Evolutionary conservation across 2,888 invertebrate species (phyloP).

Genomic region (Galerucella pusilla): DNA sequence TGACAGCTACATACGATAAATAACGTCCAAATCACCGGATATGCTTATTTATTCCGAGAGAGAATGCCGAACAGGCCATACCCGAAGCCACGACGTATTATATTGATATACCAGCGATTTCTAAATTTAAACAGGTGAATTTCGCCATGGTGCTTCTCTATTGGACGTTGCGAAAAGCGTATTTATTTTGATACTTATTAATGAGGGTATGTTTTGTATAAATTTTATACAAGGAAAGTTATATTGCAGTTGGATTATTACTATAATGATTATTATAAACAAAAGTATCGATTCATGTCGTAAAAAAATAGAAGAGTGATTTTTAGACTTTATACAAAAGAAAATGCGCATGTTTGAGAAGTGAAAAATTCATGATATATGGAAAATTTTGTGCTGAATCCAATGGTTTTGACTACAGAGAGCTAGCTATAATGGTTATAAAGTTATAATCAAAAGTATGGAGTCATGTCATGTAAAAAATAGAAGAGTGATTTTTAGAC

Average conservation of each 20-base stretch:
- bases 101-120: constrained; percentile 51
- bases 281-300: too few relatives aligned
- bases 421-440: too few relatives aligned
- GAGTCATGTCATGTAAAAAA: too few relatives aligned
- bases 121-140: constrained; percentile 56
- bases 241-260: neutral
- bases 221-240: neutral
- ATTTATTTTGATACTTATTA: constrained; percentile 3
- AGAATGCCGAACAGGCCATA: constrained; percentile 43
- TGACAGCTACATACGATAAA: constrained; percentile 58
- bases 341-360: too few relatives aligned
- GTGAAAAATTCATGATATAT: too few relatives aligned
- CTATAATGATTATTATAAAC: too few relatives aligned
- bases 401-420: too few relatives aligned
- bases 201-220: neutral
- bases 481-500: too few relatives aligned
- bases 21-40: constrained; percentile 58
- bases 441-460: too few relatives aligned
- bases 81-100: constrained; percentile 38
- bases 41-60: constrained; percentile 54
- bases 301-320: too few relatives aligned
- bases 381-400: too few relatives aligned
- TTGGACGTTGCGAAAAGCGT: neutral
- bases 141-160: neutral
- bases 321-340: too few relatives aligned